phyloP scores from a whole-genome alignment of 2,797 vertebrate genomes.

The Delichon dasypus region DNA sequence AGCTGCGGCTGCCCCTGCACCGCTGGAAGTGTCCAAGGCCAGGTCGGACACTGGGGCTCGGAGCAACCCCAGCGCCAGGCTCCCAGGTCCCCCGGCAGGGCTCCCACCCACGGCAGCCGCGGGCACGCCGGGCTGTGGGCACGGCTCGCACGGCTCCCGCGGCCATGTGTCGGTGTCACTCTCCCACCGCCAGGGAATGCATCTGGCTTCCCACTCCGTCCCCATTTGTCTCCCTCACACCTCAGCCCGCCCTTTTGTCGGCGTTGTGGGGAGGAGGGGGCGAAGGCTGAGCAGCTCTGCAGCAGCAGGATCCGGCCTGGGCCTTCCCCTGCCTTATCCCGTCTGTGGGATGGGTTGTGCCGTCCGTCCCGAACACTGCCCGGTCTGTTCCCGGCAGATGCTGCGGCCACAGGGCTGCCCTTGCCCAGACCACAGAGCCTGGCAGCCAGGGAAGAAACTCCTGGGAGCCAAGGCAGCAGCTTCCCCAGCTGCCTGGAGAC shows the following conservation, averaged over 20 bases:
- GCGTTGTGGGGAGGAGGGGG: accelerated
- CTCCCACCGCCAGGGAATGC: slow-evolving; percentile 35
- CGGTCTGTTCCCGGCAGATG: not conserved
- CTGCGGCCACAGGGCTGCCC: not conserved
- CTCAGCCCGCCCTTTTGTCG: slow-evolving; percentile 35
- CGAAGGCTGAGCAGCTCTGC: not conserved
- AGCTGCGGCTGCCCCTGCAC: not conserved
- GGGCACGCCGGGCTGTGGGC: not conserved
- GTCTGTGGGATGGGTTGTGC: not conserved
- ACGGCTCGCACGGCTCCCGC: not conserved
- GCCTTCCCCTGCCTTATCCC: not conserved
- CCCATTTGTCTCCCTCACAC: slow-evolving; percentile 13
- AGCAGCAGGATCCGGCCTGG: not conserved
- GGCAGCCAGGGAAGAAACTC: not conserved
- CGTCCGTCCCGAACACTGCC: not conserved
- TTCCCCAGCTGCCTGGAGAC: not conserved
- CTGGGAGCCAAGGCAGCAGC: not conserved
- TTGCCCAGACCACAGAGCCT: slow-evolving; percentile 37
- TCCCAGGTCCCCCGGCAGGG: not conserved
- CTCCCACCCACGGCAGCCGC: not conserved
- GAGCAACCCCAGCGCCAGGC: not conserved
- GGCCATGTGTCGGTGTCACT: slow-evolving; percentile 55
- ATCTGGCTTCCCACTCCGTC: not conserved
- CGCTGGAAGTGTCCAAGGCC: not conserved
- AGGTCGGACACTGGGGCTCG: not conserved